These are phyloP conservation scores for Danaus chrysippus DNA, from an alignment of 2,888 invertebrate species.

Conservation along the genomic window DNA sequence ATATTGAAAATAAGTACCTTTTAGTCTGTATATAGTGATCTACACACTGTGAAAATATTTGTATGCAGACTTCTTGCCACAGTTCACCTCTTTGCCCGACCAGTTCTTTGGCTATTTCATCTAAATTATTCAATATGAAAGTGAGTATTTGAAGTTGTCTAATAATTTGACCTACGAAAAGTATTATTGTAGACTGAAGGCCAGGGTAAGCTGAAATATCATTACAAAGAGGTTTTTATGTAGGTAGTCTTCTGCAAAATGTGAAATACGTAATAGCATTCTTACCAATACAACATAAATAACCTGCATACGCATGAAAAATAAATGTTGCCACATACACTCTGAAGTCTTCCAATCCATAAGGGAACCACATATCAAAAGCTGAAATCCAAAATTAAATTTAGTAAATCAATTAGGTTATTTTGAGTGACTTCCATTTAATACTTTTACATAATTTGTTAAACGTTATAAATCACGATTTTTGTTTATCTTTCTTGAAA, in stretches of 20 bases:
- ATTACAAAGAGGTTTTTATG: neutral
- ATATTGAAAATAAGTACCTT: slow-evolving; percentile 42
- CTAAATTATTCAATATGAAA: slow-evolving; percentile 53
- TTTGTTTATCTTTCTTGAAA: too few relatives aligned
- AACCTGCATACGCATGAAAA: slow-evolving; percentile 61
- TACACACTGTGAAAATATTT: slow-evolving; percentile 53
- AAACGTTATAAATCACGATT: neutral
- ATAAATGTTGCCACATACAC: slow-evolving; percentile 56
- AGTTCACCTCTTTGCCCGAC: slow-evolving; percentile 33
- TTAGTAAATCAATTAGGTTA: slow-evolving; percentile 1
- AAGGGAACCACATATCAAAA: slow-evolving; percentile 63
- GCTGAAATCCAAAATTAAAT: slow-evolving; percentile 3
- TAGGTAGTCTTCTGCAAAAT: neutral
- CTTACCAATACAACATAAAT: slow-evolving; percentile 62
- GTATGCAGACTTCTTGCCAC: slow-evolving; percentile 52
- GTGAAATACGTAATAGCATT: slow-evolving; percentile 7
- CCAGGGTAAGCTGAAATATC: slow-evolving; percentile 59
- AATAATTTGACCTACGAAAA: slow-evolving; percentile 60
- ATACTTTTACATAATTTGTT: neutral
- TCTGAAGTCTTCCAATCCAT: slow-evolving; percentile 55
- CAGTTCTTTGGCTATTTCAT: slow-evolving; percentile 51
- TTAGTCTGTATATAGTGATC: slow-evolving; percentile 59
- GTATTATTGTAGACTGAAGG: slow-evolving; percentile 58
- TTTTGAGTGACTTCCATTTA: too few relatives aligned
- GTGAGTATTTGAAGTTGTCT: slow-evolving; percentile 57